Evolutionary conservation across 2,888 invertebrate species (phyloP).

Genomic region (Leptothorax acervorum): DNA sequence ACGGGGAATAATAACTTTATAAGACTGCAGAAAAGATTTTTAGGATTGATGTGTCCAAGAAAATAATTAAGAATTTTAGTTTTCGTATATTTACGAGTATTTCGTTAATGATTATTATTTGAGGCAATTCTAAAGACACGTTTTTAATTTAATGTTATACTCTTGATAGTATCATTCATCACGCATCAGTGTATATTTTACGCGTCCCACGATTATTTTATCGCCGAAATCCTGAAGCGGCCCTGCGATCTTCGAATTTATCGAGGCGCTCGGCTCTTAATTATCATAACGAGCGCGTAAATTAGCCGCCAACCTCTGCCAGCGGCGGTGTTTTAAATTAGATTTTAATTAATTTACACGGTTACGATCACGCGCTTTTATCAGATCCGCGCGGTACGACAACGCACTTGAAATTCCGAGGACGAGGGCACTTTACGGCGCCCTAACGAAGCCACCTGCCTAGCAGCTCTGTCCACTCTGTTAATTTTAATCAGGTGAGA

Average conservation of each 20-base stretch:
- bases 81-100: neutral
- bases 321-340: conserved; percentile 48
- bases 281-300: conserved; percentile 45
- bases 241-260: neutral
- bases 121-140: neutral
- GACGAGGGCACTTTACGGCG: conserved; percentile 72
- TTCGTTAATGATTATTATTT: neutral
- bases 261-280: conserved; percentile 6
- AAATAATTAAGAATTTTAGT: neutral
- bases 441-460: conserved; percentile 77
- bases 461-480: conserved; percentile 72
- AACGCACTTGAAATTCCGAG: conserved; percentile 74
- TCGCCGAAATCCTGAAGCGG: neutral
- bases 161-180: neutral
- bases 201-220: neutral
- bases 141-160: neutral
- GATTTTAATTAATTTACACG: conserved; percentile 54
- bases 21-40: neutral
- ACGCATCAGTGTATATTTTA: neutral
- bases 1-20: neutral
- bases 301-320: conserved; percentile 9
- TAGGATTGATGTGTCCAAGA: neutral
- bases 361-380: conserved; percentile 46
- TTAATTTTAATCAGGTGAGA: conserved; percentile 82
- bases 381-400: conserved; percentile 41